Evolutionary conservation across 2,113 vertebrate species (phyloP).

Genomic region (Trogon melanurus): DNA sequence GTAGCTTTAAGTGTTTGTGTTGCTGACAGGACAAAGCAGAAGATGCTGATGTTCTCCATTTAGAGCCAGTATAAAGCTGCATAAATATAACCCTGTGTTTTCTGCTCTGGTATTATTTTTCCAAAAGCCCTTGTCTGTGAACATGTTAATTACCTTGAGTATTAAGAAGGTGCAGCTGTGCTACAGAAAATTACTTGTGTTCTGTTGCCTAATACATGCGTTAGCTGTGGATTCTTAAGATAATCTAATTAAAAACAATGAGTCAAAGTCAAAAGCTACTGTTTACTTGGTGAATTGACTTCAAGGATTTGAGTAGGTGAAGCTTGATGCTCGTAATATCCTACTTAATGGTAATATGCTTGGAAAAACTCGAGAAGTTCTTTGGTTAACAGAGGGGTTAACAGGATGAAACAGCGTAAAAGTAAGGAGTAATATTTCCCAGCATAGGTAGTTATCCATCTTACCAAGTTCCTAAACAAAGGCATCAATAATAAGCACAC

Average conservation of each 20-base stretch:
- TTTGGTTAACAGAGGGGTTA: not conserved
- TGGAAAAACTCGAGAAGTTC: slow-evolving; percentile 10
- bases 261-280: not conserved
- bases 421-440: not conserved
- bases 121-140: not conserved
- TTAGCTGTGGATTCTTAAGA: not conserved
- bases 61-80: not conserved
- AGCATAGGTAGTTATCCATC: not conserved
- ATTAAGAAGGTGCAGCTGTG: not conserved
- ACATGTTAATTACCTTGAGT: not conserved
- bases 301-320: not conserved
- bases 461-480: not conserved
- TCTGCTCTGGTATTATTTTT: not conserved
- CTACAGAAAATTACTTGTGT: not conserved
- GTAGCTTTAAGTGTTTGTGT: not conserved
- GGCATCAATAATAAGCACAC: not conserved
- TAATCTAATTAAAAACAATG: not conserved
- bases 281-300: not conserved
- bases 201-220: not conserved
- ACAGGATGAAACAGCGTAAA: not conserved
- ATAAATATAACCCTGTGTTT: not conserved
- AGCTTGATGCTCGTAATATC: not conserved
- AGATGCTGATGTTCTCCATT: not conserved
- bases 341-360: not conserved
- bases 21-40: not conserved